Evolutionary conservation across 2,888 invertebrate species (phyloP).

Genomic region (Eupithecia tripunctaria): DNA sequence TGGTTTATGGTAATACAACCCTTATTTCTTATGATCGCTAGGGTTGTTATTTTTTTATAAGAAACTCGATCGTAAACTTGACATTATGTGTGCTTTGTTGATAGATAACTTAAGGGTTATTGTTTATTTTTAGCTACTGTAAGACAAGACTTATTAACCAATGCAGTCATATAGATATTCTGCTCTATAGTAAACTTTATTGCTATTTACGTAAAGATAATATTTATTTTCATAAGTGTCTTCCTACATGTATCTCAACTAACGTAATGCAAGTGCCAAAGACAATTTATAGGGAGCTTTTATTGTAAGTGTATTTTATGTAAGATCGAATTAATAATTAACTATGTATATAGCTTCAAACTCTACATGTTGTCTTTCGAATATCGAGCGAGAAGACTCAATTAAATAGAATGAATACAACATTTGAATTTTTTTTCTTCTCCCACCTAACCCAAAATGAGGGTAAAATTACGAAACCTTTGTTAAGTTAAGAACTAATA

Average conservation of each 20-base stretch:
- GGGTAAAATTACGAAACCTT: not conserved
- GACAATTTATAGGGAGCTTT: constrained; percentile 77
- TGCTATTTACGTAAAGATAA: constrained; percentile 10
- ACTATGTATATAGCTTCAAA: constrained; percentile 67
- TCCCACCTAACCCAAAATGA: not conserved
- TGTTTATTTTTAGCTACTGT: not conserved
- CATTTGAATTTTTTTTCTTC: constrained; percentile 47
- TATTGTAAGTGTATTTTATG: constrained; percentile 63
- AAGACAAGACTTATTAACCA: not conserved
- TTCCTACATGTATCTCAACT: constrained; percentile 46
- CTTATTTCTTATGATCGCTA: constrained; percentile 18
- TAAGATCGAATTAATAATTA: constrained; percentile 39
- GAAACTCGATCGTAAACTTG: not conserved
- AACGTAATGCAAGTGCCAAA: constrained; percentile 79
- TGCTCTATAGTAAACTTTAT: not conserved
- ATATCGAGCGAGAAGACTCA: constrained; percentile 66
- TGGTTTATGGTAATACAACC: constrained; percentile 29
- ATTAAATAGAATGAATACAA: constrained; percentile 69
- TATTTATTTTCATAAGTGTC: constrained; percentile 35
- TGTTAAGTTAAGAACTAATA: not conserved
- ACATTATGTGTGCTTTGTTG: not conserved
- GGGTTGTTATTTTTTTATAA: constrained; percentile 12
- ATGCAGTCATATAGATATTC: constrained; percentile 6
- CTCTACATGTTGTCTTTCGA: constrained; percentile 71
- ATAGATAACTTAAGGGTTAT: not conserved